Conservation (phyloP, 2,888 invertebrate species). For the Cistogaster globosa region DNA sequence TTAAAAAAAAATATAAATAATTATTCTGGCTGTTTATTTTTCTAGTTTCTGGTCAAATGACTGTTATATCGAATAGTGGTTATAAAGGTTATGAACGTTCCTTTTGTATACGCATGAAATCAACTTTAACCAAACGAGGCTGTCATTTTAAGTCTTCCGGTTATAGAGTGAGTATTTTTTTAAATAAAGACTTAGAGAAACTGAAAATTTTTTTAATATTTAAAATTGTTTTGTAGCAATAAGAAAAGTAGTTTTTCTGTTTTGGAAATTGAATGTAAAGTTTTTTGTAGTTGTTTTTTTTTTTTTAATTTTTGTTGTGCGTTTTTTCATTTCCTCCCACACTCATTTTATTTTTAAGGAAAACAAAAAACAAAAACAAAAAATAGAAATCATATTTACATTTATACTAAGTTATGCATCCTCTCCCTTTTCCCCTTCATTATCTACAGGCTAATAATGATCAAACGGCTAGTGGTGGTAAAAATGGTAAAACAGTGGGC, state of each 20-base stretch:
- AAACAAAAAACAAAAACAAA: conserved; percentile 15
- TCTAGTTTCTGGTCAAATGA: conserved; percentile 93
- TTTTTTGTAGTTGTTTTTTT: conserved; percentile 1
- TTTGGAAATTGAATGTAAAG: conserved; percentile 31
- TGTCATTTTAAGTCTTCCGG: conserved; percentile 98
- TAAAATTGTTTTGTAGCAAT: conserved; percentile 10
- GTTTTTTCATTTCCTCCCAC: conserved; percentile 61
- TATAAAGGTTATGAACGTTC: conserved; percentile 95
- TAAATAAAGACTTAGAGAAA: background rate
- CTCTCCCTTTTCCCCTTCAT: conserved; percentile 80
- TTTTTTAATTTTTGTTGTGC: background rate
- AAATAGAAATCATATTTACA: conserved; percentile 40
- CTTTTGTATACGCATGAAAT: conserved; percentile 98
- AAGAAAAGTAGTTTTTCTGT: conserved; percentile 1
- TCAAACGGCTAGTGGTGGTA: conserved; percentile 82
- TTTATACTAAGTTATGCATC: conserved; percentile 74
- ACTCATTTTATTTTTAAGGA: conserved; percentile 53
- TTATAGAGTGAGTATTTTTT: conserved; percentile 90
- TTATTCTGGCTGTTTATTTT: background rate
- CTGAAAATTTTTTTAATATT: conserved; percentile 10
- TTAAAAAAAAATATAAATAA: background rate
- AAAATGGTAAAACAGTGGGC: conserved; percentile 83
- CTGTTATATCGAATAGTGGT: conserved; percentile 87
- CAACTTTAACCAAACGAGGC: conserved; percentile 97
- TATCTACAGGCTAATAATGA: conserved; percentile 83